Base-by-base conservation (phyloP, 2,113 vertebrate genomes). In the Rostratula benghalensis region DNA sequence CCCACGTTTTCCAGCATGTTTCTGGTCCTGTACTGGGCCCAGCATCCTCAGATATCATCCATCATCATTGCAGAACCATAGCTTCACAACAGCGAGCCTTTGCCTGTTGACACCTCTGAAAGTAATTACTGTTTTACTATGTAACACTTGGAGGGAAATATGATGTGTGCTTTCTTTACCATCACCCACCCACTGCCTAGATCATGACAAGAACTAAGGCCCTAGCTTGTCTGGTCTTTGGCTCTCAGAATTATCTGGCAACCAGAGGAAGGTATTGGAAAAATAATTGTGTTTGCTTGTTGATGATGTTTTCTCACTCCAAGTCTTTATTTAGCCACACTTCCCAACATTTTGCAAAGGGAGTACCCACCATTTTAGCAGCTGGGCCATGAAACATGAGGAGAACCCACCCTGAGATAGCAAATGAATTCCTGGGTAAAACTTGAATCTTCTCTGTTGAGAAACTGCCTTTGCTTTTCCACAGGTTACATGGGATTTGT, bases 341-440 rank as follows among this genome's bases (percentile, higher is more conserved):
- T 30, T 37, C 37, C 28, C 43, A 75, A 17, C 23, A 6, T 84
- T 79, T 63, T 79, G 14, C 5, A 51, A 93, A 82, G 37, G 19
- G 31, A 63, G 25, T 45, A 27, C 0, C 0, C 9, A 13, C 11
- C 9, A 11, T 53, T 80, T 90, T 67, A 83, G 7, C 4, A 76
- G 28, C 18, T 0, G 0, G 6, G 19, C 18, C 19, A 6, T 31
- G 53, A 86, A 68, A 39, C 22, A 27, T 13, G 9, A 15, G 19
- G 5, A 41, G 2, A 41, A 64, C 17, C 14, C 39, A 54, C 12
- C 3, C 19, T 22, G 33, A 75, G 9, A 43, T 0, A 74, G 46
- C 8, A 82, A 43, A 59, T 25, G 7, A 54, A 71, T 61, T 93
- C 9, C 35, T 51, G 39, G 7, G 20, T 64, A 78, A 76, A 92